Base-by-base conservation (phyloP, 64 coral and sea anemone species). In the Stylophora pistillata region DNA sequence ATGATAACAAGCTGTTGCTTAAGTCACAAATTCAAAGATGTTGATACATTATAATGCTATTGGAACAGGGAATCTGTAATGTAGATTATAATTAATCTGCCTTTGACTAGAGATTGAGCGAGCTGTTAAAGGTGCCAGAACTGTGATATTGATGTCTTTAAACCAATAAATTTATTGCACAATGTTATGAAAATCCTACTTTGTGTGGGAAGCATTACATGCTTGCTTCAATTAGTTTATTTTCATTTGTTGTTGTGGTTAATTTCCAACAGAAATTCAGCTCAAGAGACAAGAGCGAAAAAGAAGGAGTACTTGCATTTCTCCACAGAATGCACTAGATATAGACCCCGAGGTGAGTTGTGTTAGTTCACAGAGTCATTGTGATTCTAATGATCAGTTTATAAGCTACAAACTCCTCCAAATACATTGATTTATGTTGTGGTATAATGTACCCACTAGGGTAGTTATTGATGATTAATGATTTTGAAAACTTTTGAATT, bases 231-330 rank as follows among this genome's bases (percentile, higher is more conserved):
- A 21, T 10, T 21, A 23, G 10, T 11, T 21, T n/a, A n/a, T 66
- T 5, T n/a, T 66, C 13, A 60, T 25, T 66, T n/a, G 21, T 3
- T 66, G 23, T 10, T 25, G 32, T 78, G 68, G 60, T 20, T 25
- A 61, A 73, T 33, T 74, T 5, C 23, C 5, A 54, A 65, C 78
- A 96, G 94, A 96, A 93, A 93, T 96, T 56, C 94, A 92, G 47
- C 77, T 88, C 12, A 96, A 96, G 31, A 92, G 94, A 54, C 94
- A 96, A 89, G 94, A 96, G 56, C 85, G 94, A 71, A 96, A 96
- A 32, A 79, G 94, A 13, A 91, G 94, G 16, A 96, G 94, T 79
- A 88, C 89, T 56, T 96, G 87, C 18, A 81, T 96, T 52, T 96
- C 94, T 26, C 94, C 94, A 10, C 90, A 96, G 56, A 96, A 91